Percentiles rank a stretch among this genome's conserved stretches.
Evolutionary conservation across 2,797 vertebrate species (phyloP).

Genomic region (Rhinophrynus dorsalis): DNA sequence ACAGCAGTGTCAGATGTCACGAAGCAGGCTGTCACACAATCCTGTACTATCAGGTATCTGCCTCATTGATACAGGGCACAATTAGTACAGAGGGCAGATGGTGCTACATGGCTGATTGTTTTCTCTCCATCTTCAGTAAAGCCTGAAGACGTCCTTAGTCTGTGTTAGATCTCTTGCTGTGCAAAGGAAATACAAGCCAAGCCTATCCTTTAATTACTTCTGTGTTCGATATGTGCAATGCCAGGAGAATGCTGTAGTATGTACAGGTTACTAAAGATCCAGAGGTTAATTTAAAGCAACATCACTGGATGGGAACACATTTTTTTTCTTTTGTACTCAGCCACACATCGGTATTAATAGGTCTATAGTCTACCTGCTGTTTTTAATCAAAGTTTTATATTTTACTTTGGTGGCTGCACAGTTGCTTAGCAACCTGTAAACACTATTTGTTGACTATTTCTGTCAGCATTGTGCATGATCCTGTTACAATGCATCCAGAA

Average conservation of each 20-base stretch:
- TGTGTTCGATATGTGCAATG: too few relatives aligned
- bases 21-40: conserved; percentile 33
- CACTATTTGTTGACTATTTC: too few relatives aligned
- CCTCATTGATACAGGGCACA: not conserved
- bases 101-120: not conserved
- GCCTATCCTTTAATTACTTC: too few relatives aligned
- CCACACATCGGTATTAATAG: too few relatives aligned
- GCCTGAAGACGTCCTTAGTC: not conserved
- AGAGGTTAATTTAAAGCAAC: too few relatives aligned
- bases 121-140: not conserved
- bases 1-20: conserved; percentile 20
- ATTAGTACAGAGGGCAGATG: not conserved
- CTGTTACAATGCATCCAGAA: not conserved
- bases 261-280: too few relatives aligned
- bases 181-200: not conserved
- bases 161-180: not conserved
- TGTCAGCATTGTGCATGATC: not conserved
- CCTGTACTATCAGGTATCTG: conserved; percentile 26
- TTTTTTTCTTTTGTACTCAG: too few relatives aligned
- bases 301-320: too few relatives aligned
- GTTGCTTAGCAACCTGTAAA: not conserved
- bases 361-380: not conserved
- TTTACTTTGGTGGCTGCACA: not conserved
- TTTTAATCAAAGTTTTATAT: not conserved
- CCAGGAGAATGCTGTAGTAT: too few relatives aligned